A percentile compares a stretch with the other conserved stretches of the same genome.
phyloP scores from a whole-genome alignment of 2,113 vertebrate genomes.

The Pluvialis apricaria region DNA sequence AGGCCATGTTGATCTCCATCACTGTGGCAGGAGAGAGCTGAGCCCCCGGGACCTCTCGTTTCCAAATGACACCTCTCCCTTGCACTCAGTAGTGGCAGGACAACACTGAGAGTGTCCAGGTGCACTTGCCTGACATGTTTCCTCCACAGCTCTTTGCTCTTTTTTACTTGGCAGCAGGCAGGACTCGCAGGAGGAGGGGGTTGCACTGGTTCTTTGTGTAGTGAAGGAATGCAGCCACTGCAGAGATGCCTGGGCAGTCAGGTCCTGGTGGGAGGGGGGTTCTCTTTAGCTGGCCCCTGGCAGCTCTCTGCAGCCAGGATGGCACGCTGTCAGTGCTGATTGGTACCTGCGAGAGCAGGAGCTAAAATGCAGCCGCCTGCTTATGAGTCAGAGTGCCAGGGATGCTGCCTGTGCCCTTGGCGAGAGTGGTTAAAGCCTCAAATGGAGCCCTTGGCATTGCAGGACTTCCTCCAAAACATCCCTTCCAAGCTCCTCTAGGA shows the following conservation, averaged over 20 bases:
- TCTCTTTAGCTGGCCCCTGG: not conserved
- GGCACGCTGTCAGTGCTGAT: not conserved
- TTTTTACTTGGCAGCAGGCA: not conserved
- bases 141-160: not conserved
- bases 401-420: not conserved
- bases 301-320: not conserved
- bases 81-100: no score
- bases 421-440: not conserved
- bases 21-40: not conserved
- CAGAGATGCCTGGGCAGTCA: not conserved
- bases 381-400: not conserved
- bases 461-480: not conserved
- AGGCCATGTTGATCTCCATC: not conserved
- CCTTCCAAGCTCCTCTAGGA: not conserved
- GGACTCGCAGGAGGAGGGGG: no score
- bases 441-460: not conserved
- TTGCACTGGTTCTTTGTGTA: no score
- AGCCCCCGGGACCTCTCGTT: rapidly evolving
- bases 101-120: not conserved
- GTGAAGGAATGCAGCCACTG: no score
- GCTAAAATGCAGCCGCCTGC: not conserved
- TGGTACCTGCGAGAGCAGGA: not conserved
- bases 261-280: not conserved
- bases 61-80: not conserved
- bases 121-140: not conserved